Evolutionary conservation across 2,888 invertebrate species (phyloP).

Genomic region (Abrostola tripartita): DNA sequence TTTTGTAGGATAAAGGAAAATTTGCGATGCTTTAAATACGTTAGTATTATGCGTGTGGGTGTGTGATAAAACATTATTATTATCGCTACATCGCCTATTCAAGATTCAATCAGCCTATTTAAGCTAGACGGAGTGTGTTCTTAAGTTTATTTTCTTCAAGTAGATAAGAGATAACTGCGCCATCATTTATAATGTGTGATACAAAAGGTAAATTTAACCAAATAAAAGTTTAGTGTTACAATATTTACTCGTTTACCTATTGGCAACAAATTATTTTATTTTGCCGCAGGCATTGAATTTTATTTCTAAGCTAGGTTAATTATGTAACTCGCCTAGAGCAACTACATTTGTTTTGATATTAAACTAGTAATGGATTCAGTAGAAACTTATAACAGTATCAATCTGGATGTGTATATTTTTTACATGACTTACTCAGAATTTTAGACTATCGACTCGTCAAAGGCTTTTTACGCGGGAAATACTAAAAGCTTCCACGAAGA

Average conservation of each 20-base stretch:
- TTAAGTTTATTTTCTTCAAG: conserved; percentile 24
- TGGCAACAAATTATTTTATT: conserved; percentile 29
- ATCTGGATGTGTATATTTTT: too few relatives aligned
- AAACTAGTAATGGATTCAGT: conserved; percentile 25
- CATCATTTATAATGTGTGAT: conserved; percentile 24
- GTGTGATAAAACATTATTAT: conserved; percentile 51
- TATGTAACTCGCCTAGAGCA: conserved; percentile 43
- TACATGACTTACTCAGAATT: too few relatives aligned
- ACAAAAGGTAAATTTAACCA: too few relatives aligned
- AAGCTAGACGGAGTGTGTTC: conserved; percentile 14
- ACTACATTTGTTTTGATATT: conserved; percentile 34
- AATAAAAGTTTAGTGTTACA: neutral
- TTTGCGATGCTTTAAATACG: conserved; percentile 77
- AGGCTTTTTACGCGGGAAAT: too few relatives aligned
- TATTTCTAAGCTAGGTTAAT: conserved; percentile 44
- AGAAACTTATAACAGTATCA: conserved; percentile 1
- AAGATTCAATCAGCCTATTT: conserved; percentile 37
- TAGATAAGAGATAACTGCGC: conserved; percentile 29
- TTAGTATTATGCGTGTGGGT: conserved; percentile 58
- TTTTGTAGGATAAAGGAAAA: conserved; percentile 84
- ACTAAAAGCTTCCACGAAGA: too few relatives aligned
- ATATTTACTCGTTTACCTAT: conserved; percentile 24
- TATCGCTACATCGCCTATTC: conserved; percentile 41
- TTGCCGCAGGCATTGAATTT: conserved; percentile 24
- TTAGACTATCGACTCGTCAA: too few relatives aligned